phyloP scores from a whole-genome alignment of 2,113 vertebrate genomes.

The Myrmecophaga tridactyla region DNA sequence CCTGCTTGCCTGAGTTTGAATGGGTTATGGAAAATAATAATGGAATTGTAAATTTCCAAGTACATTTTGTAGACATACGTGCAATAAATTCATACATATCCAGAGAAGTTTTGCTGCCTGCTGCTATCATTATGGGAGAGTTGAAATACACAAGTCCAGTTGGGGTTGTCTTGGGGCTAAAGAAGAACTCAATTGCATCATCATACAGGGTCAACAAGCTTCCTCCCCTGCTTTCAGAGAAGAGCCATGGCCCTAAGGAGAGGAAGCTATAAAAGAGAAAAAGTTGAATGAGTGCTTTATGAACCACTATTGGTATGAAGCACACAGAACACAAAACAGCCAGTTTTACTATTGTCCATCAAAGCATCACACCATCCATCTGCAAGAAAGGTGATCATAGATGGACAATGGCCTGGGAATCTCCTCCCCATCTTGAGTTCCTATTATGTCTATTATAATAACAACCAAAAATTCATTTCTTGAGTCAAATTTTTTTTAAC shows the following conservation, averaged over 20 bases:
- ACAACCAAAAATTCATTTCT: background rate
- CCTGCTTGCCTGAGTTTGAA: slow-evolving; percentile 18
- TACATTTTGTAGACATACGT: background rate
- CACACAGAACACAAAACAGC: background rate
- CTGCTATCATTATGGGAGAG: background rate
- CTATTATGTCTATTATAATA: background rate
- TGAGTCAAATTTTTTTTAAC: background rate
- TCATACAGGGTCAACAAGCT: background rate
- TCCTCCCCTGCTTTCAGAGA: background rate
- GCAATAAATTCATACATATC: background rate
- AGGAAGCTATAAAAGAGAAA: background rate
- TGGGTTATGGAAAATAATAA: background rate
- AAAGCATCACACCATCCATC: background rate
- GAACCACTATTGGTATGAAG: background rate
- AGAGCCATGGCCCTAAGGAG: background rate
- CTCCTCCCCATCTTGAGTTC: background rate
- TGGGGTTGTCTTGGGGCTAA: background rate
- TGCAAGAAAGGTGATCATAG: background rate
- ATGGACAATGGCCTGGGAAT: background rate
- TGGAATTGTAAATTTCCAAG: background rate
- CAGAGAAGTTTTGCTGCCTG: background rate
- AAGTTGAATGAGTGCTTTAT: background rate
- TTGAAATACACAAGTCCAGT: background rate
- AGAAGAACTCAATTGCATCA: background rate
- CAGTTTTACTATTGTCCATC: background rate